A percentile compares a stretch with the other conserved stretches of the same genome.
Evolutionary conservation across 2,113 vertebrate genomes (phyloP).

Genomic region (Takifugu bimaculatus): DNA sequence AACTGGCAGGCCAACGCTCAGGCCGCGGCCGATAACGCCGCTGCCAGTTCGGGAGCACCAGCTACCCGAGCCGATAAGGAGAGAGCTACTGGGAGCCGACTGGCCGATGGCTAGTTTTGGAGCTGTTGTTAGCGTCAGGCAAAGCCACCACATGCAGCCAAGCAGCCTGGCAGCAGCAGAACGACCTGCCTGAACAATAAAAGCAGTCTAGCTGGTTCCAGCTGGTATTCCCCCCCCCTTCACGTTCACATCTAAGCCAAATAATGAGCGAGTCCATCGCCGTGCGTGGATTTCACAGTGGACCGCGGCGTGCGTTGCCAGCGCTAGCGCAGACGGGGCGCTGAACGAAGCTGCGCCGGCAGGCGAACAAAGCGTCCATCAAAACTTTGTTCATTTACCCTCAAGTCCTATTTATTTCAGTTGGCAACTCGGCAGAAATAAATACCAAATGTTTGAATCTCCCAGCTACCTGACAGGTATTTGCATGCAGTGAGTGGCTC

Average conservation of each 20-base stretch:
- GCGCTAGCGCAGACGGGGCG: neutral
- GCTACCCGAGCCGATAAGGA: conserved; percentile 16
- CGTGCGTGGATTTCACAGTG: too few species aligned
- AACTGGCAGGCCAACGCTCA: conserved; percentile 9
- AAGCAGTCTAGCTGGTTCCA: conserved; percentile 36
- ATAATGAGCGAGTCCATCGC: conserved; percentile 15
- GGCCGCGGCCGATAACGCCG: conserved; percentile 28
- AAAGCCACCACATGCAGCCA: conserved; percentile 28
- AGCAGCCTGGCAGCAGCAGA: conserved; percentile 40
- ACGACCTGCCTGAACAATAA: conserved; percentile 35
- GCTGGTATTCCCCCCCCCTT: conserved; percentile 54
- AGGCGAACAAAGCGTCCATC: too few species aligned
- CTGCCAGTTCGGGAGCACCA: conserved; percentile 27
- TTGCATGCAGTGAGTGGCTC: too few species aligned
- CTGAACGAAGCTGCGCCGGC: neutral
- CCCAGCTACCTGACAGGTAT: too few species aligned
- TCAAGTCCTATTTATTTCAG: too few species aligned
- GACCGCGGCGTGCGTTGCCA: conserved; percentile 1
- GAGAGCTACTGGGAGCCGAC: conserved; percentile 40
- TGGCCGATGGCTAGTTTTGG: conserved; percentile 32
- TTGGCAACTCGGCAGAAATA: too few species aligned
- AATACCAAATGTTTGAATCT: neutral
- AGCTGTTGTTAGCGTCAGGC: conserved; percentile 28
- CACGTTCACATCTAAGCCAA: conserved; percentile 43
- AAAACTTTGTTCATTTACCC: too few species aligned